phyloP scores from a whole-genome alignment of 2,888 invertebrate genomes.

The Copidosoma aretas region DNA sequence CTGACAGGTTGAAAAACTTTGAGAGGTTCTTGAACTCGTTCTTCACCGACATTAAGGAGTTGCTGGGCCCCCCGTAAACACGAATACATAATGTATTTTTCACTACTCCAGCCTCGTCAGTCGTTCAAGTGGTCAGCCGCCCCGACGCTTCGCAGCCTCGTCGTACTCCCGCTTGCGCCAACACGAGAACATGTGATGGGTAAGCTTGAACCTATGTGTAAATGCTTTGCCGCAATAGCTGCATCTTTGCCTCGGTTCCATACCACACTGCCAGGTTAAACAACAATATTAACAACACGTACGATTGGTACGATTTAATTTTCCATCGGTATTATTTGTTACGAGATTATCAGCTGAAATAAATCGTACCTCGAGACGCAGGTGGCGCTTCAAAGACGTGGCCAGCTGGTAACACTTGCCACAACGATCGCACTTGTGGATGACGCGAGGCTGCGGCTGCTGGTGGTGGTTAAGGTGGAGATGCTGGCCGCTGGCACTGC shows the following conservation, averaged over 20 bases:
- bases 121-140: not conserved
- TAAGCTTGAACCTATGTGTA: conserved; percentile 62
- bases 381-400: conserved; percentile 62
- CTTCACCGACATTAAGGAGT: no score
- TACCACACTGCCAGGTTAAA: conserved; percentile 51
- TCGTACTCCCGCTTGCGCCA: conserved; percentile 31
- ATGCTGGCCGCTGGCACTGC: not conserved
- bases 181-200: conserved; percentile 56
- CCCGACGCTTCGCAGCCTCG: not conserved
- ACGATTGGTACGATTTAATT: no score
- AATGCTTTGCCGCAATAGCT: conserved; percentile 62
- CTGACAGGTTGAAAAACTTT: no score
- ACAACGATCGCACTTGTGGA: conserved; percentile 56
- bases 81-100: no score
- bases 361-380: conserved; percentile 50
- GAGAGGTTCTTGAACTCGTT: no score
- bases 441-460: not conserved
- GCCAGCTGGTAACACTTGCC: conserved; percentile 59
- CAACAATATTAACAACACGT: no score
- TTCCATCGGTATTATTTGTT: no score
- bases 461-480: not conserved
- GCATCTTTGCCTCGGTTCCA: conserved; percentile 59
- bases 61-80: no score
- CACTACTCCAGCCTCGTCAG: not conserved
- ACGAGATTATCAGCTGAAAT: no score